Conservation (phyloP, 2,113 vertebrate species). For the Dicentrarchus labrax region DNA sequence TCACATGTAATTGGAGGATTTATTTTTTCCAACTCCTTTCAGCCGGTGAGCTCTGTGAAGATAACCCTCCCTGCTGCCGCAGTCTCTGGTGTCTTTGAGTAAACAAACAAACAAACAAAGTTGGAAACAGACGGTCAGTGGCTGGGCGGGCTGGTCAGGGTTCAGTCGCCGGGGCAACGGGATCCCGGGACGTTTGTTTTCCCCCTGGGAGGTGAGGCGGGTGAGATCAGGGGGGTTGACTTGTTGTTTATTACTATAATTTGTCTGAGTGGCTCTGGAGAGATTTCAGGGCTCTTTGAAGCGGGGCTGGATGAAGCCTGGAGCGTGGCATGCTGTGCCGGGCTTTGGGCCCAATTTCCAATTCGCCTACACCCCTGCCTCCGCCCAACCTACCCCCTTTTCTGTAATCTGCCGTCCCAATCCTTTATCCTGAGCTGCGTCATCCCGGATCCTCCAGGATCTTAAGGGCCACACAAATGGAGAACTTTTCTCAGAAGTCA, state of each 20-base stretch:
- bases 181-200: constrained; percentile 72
- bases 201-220: constrained; percentile 64
- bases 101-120: constrained; percentile 82
- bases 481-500: constrained; percentile 30
- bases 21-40: constrained; percentile 61
- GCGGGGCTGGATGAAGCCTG: constrained; percentile 70
- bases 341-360: constrained; percentile 73
- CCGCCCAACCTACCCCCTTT: constrained; percentile 24
- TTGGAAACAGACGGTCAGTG: constrained; percentile 71
- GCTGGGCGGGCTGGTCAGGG: constrained; percentile 72
- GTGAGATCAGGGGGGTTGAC: constrained; percentile 49
- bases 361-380: constrained; percentile 37
- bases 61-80: constrained; percentile 58
- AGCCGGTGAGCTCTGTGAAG: constrained; percentile 61
- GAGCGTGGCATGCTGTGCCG: constrained; percentile 76
- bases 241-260: constrained; percentile 85
- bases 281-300: constrained; percentile 80
- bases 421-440: constrained; percentile 54
- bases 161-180: constrained; percentile 74
- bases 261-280: constrained; percentile 81
- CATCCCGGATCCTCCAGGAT: constrained; percentile 49
- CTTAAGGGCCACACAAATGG: constrained; percentile 63
- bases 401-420: constrained; percentile 57
- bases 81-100: constrained; percentile 70
- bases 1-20: constrained; percentile 78